A percentile compares a stretch with the other conserved stretches of the same genome.
phyloP scores from a whole-genome alignment of 1,140 invertebrate species.

The Elymnias hypermnestra region DNA sequence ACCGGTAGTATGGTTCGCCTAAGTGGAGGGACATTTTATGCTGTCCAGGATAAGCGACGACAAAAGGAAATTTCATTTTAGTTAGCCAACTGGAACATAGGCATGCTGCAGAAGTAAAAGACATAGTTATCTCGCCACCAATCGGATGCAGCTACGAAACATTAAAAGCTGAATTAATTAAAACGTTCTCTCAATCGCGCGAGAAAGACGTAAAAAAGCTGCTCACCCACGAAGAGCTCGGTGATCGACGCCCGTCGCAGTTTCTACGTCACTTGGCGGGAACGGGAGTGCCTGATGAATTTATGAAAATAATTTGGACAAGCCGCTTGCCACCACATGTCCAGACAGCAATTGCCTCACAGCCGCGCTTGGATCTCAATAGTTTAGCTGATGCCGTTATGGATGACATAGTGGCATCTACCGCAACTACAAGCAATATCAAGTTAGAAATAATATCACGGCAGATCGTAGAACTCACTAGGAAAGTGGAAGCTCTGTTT shows the following conservation, averaged over 20 bases:
- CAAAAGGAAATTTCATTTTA: constrained; percentile 14
- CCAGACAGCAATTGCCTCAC: no score
- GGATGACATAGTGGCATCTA: no score
- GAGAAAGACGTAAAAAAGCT: constrained; percentile 16
- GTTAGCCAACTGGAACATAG: constrained; percentile 6
- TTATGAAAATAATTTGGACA: no score
- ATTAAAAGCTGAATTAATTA: constrained; percentile 11
- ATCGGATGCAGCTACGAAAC: constrained; percentile 6
- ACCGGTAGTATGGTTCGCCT: constrained; percentile 16
- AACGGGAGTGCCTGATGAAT: no score
- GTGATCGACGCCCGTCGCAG: constrained; percentile 12
- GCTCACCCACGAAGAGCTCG: constrained; percentile 11
- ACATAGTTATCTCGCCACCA: constrained; percentile 10
- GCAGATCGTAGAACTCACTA: no score
- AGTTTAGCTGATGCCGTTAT: no score
- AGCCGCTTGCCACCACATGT: no score
- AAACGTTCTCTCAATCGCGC: constrained; percentile 9
- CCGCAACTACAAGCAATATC: no score
- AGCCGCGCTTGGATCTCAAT: no score
- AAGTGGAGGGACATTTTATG: constrained; percentile 13
- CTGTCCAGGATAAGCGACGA: constrained; percentile 15
- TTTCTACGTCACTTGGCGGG: constrained; percentile 19
- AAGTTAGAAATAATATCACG: no score
- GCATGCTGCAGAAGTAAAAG: constrained; percentile 6
- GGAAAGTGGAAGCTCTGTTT: no score